These are phyloP conservation scores for Aegotheles bennettii DNA, from an alignment of 2,113 vertebrate species.

Conservation along the genomic window DNA sequence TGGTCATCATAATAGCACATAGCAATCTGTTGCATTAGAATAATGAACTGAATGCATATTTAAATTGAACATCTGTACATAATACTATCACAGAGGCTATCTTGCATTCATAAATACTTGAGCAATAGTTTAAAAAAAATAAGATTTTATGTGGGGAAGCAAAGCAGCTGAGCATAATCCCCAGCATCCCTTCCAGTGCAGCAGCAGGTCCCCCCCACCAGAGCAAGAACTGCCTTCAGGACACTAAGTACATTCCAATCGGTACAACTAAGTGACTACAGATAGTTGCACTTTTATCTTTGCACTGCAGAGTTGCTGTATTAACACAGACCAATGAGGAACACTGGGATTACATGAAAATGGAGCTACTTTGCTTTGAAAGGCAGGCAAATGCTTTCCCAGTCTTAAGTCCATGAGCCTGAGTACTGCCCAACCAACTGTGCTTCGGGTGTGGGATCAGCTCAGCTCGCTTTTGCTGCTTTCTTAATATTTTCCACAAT, in stretches of 20 bases:
- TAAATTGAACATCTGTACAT: neutral
- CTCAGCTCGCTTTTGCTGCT: neutral
- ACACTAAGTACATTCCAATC: neutral
- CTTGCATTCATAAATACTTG: neutral
- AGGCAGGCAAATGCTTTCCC: neutral
- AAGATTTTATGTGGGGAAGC: neutral
- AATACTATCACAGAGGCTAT: neutral
- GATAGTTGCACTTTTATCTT: neutral
- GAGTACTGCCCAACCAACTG: neutral
- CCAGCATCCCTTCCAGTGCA: neutral
- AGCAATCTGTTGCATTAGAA: neutral
- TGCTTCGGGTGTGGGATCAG: neutral
- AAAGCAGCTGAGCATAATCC: neutral
- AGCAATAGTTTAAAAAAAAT: neutral
- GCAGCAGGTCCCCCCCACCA: neutral
- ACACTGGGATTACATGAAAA: neutral
- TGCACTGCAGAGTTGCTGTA: neutral
- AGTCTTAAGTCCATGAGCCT: neutral
- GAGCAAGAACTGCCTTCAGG: neutral
- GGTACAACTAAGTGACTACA: neutral
- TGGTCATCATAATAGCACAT: neutral
- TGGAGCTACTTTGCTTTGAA: neutral
- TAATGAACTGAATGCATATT: neutral
- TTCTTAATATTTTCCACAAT: neutral
- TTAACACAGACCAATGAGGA: neutral